Base-by-base conservation (phyloP, 2,797 vertebrate species). In the Holocentrus rufus region DNA sequence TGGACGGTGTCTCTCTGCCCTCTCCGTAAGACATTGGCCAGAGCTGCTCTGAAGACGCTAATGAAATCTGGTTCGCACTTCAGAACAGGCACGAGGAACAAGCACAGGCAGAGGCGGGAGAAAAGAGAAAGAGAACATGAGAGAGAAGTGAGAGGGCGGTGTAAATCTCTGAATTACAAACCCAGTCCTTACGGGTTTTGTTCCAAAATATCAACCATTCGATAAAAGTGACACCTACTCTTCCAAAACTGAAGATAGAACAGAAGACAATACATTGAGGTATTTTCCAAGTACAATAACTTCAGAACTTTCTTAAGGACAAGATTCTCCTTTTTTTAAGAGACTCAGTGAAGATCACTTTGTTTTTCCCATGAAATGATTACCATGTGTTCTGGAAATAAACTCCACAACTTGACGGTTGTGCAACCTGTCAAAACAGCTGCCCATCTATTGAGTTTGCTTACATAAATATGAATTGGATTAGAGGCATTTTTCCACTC, bases 31-130 rank as follows among this genome's bases (percentile, higher is more conserved):
- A 62, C 18, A 6, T 7, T 6, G 13, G 50, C 54, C 69, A 61
- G 53, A 65, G 27, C 76, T 39, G 67, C 59, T 88, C 77, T 80
- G n/a, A 77, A 77, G 56, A 57, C 39, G 72, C 30, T 72, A 85
- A 88, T 83, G 46, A 78, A 78, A 70, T 78, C 78, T 83, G 69
- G 15, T 67, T 79, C 8, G 39, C 42, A 42, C 65, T 65, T 65
- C 69, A 50, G 66, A 72, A 36, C 72, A 65, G 73, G 52, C 49
- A 18, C 0, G 14, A 60, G 54, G 10, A 73, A 18, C 70, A 53
- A 3, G 8, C 13, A 8, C 47, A 56, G 13, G 54, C 5, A 30
- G 17, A 55, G 27, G 60, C 63, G 4, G 25, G 8, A 64, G 62
- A 27, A n/a, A 68, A 69, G 25, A 50, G 14, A 69, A 34, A 70